phyloP scores from a whole-genome alignment of 2,797 vertebrate genomes.

The Gephyroberyx darwinii region DNA sequence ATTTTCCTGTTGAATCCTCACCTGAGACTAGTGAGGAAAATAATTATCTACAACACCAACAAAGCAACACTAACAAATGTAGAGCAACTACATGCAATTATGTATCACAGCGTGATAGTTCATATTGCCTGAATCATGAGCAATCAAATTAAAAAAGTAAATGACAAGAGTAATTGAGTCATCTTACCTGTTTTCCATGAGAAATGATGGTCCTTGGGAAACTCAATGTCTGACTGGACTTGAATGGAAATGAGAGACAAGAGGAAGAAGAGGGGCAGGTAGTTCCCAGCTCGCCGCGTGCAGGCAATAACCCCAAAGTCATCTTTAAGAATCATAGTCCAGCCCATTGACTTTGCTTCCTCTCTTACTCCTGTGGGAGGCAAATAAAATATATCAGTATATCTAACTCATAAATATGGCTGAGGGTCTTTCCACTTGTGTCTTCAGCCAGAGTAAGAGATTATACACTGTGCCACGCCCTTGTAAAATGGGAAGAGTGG shows the following conservation, averaged over 20 bases:
- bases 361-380: conserved; percentile 85
- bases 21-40: neutral
- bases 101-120: neutral
- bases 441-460: neutral
- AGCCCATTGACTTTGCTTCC: conserved; percentile 81
- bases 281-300: conserved; percentile 81
- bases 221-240: conserved; percentile 82
- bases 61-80: too few species aligned
- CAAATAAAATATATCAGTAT: conserved; percentile 55
- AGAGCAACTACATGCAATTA: neutral
- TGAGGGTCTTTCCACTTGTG: conserved; percentile 1
- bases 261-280: conserved; percentile 77
- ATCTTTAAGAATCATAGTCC: conserved; percentile 94
- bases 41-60: neutral
- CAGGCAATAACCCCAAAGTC: conserved; percentile 83
- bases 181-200: conserved; percentile 94
- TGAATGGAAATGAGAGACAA: conserved; percentile 83
- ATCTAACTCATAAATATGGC: conserved; percentile 38
- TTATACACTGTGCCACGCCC: neutral
- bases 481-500: conserved; percentile 17
- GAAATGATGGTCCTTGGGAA: conserved; percentile 87
- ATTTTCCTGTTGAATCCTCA: conserved; percentile 17
- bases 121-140: neutral
- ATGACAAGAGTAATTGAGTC: neutral
- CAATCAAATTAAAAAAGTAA: neutral